phyloP scores from a whole-genome alignment of 2,797 vertebrate genomes.

The Darevskia mixta region DNA sequence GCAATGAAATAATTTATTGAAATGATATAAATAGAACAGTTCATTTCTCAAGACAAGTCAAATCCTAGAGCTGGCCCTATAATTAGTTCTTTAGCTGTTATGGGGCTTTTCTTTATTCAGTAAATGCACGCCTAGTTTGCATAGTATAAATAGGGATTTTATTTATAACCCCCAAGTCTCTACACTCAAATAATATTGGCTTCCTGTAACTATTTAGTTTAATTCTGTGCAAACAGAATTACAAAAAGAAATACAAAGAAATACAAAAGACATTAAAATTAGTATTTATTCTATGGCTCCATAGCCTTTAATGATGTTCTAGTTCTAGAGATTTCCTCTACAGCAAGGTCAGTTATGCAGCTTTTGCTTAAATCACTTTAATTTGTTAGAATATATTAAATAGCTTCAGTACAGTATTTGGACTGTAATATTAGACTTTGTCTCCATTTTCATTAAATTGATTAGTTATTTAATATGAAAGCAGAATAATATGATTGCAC shows the following conservation, averaged over 20 bases:
- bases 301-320: conserved; percentile 36
- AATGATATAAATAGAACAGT: neutral
- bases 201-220: neutral
- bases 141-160: neutral
- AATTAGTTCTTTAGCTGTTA: neutral
- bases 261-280: conserved; percentile 5
- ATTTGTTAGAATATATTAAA: conserved; percentile 50
- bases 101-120: neutral
- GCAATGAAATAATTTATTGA: neutral
- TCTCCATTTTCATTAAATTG: conserved; percentile 35
- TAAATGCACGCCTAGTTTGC: neutral
- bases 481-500: conserved; percentile 38
- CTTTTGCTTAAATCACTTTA: conserved; percentile 48
- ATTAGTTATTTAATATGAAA: conserved; percentile 46
- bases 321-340: neutral
- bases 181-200: neutral
- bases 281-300: conserved; percentile 25
- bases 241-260: neutral
- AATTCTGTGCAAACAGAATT: neutral
- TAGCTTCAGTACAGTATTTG: conserved; percentile 19
- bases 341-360: conserved; percentile 2
- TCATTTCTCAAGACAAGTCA: neutral
- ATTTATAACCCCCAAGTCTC: neutral
- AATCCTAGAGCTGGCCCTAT: neutral
- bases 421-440: conserved; percentile 26